Evolutionary conservation across 37 sponge, comb jelly and placozoan species (phyloP), one percentile per base, ranked within the genome.

Genomic region (Halisarca cf. caerulea): DNA sequence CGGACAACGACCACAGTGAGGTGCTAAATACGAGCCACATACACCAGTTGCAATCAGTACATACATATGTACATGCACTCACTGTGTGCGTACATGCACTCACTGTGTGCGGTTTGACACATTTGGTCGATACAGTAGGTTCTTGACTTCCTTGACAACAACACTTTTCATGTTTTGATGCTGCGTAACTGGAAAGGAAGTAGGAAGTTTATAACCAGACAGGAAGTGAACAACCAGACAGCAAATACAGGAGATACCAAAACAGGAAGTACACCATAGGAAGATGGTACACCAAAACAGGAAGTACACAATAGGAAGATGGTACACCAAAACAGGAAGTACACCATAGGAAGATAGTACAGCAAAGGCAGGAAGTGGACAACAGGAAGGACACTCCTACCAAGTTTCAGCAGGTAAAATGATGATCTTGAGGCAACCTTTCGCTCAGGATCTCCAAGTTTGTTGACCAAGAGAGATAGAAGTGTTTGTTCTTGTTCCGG

Each of bases 121-220:
- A 80, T 95, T 99, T 34, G 99, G 90, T 89, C 99, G 68, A 69
- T 92, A 89, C 25, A 99, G 59, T 28, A 99, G 88, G 17, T 80
- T 27, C 83, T 99, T 97, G 3, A 99, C 55, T 75, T 96, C 95
- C 72, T 51, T 84, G 66, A 89, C 88, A 57, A 99, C 95, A 27
- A 99, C 86, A 34, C 74, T 24, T 72, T 92, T 94, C 99, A 99
- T 99, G 80, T 95, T 96, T 25, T 92, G 93, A 81, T 99, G 99
- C 32, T 90, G 94, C 51, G 60, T 86, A 53, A 94, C 94, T 94
- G 70, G 41, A 58, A 88, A 20, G 53, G 59, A 23, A 45, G 27
- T 34, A 27, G 45, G 62, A 25, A 36, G 2, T 11, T 55, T 55
- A 55, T 62, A 6, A 62, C 30, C 6, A 14, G 51, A 47, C 11